Conservation (phyloP, 2,113 vertebrate genomes). For the Pseudopipra pipra region DNA sequence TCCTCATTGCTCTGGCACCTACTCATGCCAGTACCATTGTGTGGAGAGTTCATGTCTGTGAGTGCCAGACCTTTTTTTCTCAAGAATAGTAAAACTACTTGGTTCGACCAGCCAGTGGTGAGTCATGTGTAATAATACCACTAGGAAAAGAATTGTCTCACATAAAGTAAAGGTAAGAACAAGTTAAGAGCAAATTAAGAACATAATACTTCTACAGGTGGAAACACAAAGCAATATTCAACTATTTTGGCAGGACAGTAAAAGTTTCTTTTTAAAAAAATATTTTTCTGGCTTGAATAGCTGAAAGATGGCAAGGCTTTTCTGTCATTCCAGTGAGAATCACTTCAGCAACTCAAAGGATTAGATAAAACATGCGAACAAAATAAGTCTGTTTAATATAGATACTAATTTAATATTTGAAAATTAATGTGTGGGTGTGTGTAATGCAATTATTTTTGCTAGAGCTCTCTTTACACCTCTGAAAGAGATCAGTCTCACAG, state of each 20-base stretch:
- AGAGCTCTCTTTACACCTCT: background rate
- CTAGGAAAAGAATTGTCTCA: background rate
- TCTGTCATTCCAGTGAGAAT: background rate
- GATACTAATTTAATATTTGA: background rate
- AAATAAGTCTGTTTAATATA: background rate
- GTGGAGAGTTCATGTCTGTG: accelerated
- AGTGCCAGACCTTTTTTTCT: background rate
- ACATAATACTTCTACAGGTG: background rate
- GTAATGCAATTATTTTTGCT: background rate
- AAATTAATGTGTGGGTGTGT: background rate
- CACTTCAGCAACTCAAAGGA: background rate
- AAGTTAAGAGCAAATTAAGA: background rate
- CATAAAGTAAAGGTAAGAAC: background rate
- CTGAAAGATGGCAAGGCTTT: background rate
- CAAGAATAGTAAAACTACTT: background rate
- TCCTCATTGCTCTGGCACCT: background rate
- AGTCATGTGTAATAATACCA: background rate
- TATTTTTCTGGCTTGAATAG: background rate
- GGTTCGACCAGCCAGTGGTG: background rate
- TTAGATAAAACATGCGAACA: background rate
- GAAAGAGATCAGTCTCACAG: background rate
- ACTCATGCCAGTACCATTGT: background rate
- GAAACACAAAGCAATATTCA: background rate
- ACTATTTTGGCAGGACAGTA: background rate
- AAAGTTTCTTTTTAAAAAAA: background rate